Base-by-base conservation (phyloP, 2,113 vertebrate genomes). In the Alectura lathami region DNA sequence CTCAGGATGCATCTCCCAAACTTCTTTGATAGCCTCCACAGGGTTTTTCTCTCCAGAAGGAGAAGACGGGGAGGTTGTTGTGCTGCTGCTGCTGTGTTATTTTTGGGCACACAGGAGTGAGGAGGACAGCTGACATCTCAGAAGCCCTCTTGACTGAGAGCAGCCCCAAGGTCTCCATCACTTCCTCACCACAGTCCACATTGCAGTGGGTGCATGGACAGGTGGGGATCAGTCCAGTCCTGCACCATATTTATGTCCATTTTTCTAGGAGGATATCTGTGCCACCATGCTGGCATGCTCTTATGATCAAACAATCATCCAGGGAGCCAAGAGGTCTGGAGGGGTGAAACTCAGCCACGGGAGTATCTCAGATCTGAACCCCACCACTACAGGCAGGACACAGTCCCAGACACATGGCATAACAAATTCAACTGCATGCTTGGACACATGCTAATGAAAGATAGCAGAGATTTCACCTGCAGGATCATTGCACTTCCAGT, bases 121-220 rank as follows among this genome's bases (percentile, higher is more conserved):
- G 26, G 66, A 0, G 2, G 51, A 16, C 3, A 82, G 36, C 45
- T 24, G 10, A 2, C 21, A 67, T 11, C 13, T 54, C 8, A 21
- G 59, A 64, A 60, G 5, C 5, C 57, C 4, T 70, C 27, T 34
- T 29, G 34, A 60, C 9, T 54, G n/a, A 88, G 7, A 11, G 68
- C 3, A 3, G 77, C 22, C 29, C 26, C 3, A 9, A 76, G 17
- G 40, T 34, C 36, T 78, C 29, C 17, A 43, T 29, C 18, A 32
- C 3, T 2, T 4, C 2, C 3, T 51, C 2, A 0, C 27, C 1
- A 2, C 8, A 7, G 4, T 75, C 32, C 23, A 30, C 17, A 23
- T 42, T 4, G 2, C 13, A 13, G 27, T 0, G 0, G 27, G 3
- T 48, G 9, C 36, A 24, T n/a, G 20, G 17, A 62, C 17, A 80